Evolutionary conservation across 1,140 invertebrate genomes (phyloP).

Genomic region (Bombus balteatus): DNA sequence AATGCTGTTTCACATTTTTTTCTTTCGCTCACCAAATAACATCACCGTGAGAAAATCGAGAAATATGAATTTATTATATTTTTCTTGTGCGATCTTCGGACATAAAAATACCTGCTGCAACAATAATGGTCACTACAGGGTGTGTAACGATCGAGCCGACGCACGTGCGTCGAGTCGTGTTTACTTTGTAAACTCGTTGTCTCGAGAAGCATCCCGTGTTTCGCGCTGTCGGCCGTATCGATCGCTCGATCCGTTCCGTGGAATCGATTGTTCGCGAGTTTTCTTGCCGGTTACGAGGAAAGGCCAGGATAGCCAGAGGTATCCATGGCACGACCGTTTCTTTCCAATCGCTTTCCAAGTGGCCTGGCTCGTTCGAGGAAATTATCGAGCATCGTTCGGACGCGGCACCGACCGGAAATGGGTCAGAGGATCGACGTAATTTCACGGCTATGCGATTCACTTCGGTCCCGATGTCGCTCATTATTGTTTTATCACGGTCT

Average conservation of each 20-base stretch:
- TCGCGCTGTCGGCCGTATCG: conserved; percentile 51
- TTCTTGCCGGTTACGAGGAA: conserved; percentile 52
- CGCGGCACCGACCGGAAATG: conserved; percentile 14
- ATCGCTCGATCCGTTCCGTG: conserved; percentile 69
- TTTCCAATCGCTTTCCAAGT: conserved; percentile 34
- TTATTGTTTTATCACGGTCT: conserved; percentile 29
- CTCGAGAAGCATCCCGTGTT: conserved; percentile 28
- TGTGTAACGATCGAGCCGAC: not conserved
- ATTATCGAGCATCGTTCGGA: not conserved
- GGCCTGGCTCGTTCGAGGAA: conserved; percentile 4
- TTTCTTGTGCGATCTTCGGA: too few relatives aligned
- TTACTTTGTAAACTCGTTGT: conserved; percentile 69
- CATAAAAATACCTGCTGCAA: not conserved
- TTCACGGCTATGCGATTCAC: conserved; percentile 43
- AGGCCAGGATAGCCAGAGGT: not conserved
- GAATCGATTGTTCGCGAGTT: conserved; percentile 69
- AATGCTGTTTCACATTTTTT: too few relatives aligned
- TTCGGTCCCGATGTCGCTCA: conserved; percentile 5
- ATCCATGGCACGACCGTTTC: conserved; percentile 28
- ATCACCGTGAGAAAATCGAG: not conserved
- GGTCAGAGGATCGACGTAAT: conserved; percentile 36
- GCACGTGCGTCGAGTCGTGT: conserved; percentile 68
- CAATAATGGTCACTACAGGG: not conserved
- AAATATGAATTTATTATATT: not conserved
- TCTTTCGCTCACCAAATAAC: not conserved